A percentile compares a stretch with the other conserved stretches of the same genome.
phyloP scores from a whole-genome alignment of 2,113 vertebrate species.

The Campylomormyrus numenius region DNA sequence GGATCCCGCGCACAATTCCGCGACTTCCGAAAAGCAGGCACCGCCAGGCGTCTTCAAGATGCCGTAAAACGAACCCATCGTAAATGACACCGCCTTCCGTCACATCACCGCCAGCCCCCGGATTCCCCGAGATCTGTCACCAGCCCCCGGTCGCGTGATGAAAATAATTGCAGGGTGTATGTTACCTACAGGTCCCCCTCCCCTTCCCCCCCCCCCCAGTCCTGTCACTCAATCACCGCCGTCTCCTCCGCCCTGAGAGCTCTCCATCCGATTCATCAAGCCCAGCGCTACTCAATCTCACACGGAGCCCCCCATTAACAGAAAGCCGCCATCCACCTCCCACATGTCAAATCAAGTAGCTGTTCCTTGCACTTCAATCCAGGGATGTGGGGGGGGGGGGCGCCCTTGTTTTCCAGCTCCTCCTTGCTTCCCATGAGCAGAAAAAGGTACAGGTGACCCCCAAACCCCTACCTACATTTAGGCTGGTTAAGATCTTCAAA shows the following conservation, averaged over 20 bases:
- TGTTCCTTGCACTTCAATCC: constrained; percentile 15
- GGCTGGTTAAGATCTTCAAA: not conserved
- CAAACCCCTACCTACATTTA: not conserved
- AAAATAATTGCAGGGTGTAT: constrained; percentile 66
- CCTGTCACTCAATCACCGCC: constrained; percentile 54
- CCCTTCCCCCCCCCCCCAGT: constrained; percentile 33
- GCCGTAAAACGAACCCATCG: constrained; percentile 54
- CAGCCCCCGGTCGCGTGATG: constrained; percentile 54
- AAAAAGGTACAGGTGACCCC: not conserved
- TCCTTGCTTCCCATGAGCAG: not conserved
- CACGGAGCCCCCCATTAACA: constrained; percentile 27
- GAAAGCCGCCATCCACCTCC: constrained; percentile 19
- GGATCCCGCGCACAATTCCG: constrained; percentile 31
- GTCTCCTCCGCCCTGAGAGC: constrained; percentile 32
- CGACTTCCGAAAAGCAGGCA: constrained; percentile 23
- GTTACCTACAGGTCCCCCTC: constrained; percentile 51
- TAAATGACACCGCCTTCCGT: constrained; percentile 63
- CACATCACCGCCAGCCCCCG: constrained; percentile 45
- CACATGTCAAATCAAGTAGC: not conserved
- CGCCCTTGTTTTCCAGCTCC: not conserved
- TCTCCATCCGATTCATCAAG: constrained; percentile 38
- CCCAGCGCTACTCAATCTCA: constrained; percentile 15
- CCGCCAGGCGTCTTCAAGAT: constrained; percentile 20
- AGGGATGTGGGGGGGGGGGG: not conserved
- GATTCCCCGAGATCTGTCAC: not conserved